These are phyloP conservation scores for Anodontia alba DNA, from an alignment of 2,888 invertebrate genomes.

Conservation along the genomic window DNA sequence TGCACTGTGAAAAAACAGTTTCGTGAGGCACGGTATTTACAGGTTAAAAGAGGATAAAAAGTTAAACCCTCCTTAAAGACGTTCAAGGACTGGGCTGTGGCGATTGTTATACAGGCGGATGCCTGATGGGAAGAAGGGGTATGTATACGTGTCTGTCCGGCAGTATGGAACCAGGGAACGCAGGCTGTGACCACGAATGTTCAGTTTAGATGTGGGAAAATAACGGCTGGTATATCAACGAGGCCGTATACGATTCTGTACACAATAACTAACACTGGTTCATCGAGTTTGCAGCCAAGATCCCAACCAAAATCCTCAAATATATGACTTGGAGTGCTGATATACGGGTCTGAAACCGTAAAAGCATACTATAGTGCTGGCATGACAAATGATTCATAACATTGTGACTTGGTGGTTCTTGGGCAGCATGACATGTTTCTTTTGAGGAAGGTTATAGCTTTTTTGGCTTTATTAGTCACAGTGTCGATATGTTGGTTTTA, in stretches of 20 bases:
- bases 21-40: no score
- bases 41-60: no score
- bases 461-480: not conserved
- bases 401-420: conserved; percentile 28
- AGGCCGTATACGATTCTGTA: not conserved
- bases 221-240: not conserved
- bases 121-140: conserved; percentile 24
- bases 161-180: conserved; percentile 16
- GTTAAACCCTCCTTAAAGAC: conserved; percentile 11
- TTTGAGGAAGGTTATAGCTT: conserved; percentile 25
- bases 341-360: conserved; percentile 34
- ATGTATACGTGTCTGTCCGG: conserved; percentile 15
- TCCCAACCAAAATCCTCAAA: not conserved
- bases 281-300: not conserved
- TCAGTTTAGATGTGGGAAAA: not conserved
- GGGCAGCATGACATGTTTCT: conserved; percentile 37
- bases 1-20: no score
- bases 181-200: conserved; percentile 9
- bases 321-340: not conserved
- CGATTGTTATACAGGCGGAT: no score
- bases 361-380: conserved; percentile 35
- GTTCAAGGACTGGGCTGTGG: conserved; percentile 1
- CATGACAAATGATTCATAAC: conserved; percentile 28
- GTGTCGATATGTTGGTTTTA: conserved; percentile 18
- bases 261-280: not conserved